phyloP scores from a whole-genome alignment of 2,888 invertebrate species.

The Cheilosia vernalis region DNA sequence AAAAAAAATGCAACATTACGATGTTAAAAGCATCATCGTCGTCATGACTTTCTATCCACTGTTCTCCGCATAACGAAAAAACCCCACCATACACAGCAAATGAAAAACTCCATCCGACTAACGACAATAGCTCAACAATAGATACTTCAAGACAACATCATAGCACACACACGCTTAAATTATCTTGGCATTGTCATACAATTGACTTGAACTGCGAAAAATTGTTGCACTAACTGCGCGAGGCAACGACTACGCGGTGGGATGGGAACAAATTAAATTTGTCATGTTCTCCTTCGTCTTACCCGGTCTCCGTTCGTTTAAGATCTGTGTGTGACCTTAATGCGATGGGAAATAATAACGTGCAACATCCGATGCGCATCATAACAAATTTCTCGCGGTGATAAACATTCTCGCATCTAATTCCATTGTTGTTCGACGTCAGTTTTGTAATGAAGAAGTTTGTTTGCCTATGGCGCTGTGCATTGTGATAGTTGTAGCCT shows the following conservation, averaged over 20 bases:
- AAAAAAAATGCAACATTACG: neutral
- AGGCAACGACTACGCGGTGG: conserved; percentile 5
- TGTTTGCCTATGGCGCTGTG: conserved; percentile 5
- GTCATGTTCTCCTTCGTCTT: conserved; percentile 29
- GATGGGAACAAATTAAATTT: conserved; percentile 27
- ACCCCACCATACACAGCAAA: neutral
- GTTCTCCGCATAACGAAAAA: neutral
- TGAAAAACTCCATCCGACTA: conserved; percentile 15
- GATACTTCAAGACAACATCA: conserved; percentile 6
- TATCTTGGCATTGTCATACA: conserved; percentile 64
- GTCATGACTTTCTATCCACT: conserved; percentile 12
- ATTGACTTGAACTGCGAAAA: conserved; percentile 41
- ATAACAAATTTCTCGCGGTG: conserved; percentile 45
- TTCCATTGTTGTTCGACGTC: conserved; percentile 35
- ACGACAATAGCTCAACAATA: conserved; percentile 38
- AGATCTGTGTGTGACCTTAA: conserved; percentile 9
- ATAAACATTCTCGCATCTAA: conserved; percentile 9
- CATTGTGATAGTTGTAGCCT: conserved; percentile 46
- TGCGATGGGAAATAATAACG: conserved; percentile 52
- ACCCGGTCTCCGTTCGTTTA: neutral
- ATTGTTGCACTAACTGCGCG: conserved; percentile 41
- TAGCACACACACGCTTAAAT: conserved; percentile 22
- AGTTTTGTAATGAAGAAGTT: conserved; percentile 13
- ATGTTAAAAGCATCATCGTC: neutral
- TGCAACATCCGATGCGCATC: conserved; percentile 56